Percentiles rank a stretch among this genome's conserved stretches.
These are phyloP conservation scores for Cordilura impudica DNA, from an alignment of 2,888 invertebrate genomes.

Conservation along the genomic window DNA sequence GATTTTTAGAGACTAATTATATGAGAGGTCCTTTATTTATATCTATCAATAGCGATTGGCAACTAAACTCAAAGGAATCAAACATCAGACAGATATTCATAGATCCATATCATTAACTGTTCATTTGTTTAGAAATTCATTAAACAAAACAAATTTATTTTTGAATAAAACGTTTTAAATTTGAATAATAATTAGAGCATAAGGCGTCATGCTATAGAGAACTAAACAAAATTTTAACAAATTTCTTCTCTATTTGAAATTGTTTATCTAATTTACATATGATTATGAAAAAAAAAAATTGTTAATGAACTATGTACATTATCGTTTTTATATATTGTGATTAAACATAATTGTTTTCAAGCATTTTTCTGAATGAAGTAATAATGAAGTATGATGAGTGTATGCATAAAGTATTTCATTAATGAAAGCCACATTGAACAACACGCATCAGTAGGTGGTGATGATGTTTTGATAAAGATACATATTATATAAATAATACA, in stretches of 20 bases:
- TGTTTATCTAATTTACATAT: background rate
- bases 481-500: background rate
- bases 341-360: background rate
- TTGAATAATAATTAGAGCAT: too few relatives aligned
- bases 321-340: background rate
- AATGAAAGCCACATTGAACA: constrained; percentile 18
- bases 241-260: background rate
- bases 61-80: too few relatives aligned
- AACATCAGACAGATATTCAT: too few relatives aligned
- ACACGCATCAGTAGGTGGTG: constrained; percentile 26
- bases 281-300: background rate
- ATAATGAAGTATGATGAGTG: background rate
- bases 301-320: background rate
- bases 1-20: too few relatives aligned
- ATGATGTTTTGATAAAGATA: background rate
- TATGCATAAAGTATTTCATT: background rate
- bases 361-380: background rate
- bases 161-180: too few relatives aligned
- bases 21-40: too few relatives aligned
- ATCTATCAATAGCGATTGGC: too few relatives aligned
- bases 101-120: too few relatives aligned
- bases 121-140: too few relatives aligned
- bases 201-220: too few relatives aligned
- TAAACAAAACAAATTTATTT: too few relatives aligned
- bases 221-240: too few relatives aligned